phyloP scores from a whole-genome alignment of 2,888 invertebrate species.

The Agrochola lychnidis region DNA sequence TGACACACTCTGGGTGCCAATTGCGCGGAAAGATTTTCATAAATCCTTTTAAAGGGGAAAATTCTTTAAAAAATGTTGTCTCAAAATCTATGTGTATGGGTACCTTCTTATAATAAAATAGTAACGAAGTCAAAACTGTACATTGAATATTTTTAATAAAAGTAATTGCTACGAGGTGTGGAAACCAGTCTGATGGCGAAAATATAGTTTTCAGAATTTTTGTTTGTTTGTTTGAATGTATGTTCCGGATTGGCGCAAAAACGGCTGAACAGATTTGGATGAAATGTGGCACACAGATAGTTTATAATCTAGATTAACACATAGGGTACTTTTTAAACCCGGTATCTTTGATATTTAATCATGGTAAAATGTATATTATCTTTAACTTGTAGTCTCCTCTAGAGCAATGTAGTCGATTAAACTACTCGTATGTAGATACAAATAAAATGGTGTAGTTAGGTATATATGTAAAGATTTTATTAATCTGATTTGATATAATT shows the following conservation, averaged over 20 bases:
- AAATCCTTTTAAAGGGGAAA: slow-evolving; percentile 4
- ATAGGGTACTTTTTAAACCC: no score
- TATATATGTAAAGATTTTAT: neutral
- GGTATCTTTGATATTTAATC: neutral
- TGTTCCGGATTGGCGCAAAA: no score
- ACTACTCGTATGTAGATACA: neutral
- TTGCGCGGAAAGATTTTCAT: slow-evolving; percentile 8
- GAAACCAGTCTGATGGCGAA: no score
- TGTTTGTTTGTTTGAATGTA: no score
- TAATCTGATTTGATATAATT: neutral
- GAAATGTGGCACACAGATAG: no score
- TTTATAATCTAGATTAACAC: no score
- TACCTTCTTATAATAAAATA: neutral
- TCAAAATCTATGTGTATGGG: neutral
- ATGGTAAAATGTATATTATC: neutral
- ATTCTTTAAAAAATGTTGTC: neutral
- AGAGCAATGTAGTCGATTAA: neutral
- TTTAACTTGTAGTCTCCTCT: neutral
- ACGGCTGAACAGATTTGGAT: no score
- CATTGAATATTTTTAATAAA: no score
- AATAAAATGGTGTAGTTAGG: neutral
- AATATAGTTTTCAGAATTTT: no score
- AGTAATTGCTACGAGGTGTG: no score
- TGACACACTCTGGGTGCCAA: neutral
- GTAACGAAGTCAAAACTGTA: no score